phyloP scores from a whole-genome alignment of 2,888 invertebrate genomes.

The Sepioteuthis lessoniana region DNA sequence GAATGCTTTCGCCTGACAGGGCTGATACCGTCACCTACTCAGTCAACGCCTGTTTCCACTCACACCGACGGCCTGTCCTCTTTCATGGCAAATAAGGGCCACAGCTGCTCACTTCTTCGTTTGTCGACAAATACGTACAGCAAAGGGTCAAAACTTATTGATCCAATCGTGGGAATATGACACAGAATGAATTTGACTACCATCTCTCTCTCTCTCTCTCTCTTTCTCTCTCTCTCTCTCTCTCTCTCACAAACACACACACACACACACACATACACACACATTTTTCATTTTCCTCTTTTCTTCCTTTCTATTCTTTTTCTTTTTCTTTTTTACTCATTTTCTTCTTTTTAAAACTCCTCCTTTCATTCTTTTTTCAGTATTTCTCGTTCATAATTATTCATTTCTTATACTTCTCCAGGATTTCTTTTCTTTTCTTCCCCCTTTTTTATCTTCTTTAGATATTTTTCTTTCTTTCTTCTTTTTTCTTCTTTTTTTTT shows the following conservation, averaged over 20 bases:
- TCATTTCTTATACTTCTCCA: not conserved
- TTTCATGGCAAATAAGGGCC: not conserved
- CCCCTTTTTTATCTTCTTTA: not conserved
- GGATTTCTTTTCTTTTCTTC: not conserved
- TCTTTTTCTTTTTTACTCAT: not conserved
- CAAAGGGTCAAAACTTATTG: not conserved
- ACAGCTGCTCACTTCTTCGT: conserved; percentile 23
- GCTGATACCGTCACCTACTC: not conserved
- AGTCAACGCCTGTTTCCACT: conserved; percentile 20
- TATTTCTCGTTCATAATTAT: not conserved
- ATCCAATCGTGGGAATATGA: not conserved
- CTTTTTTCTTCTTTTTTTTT: not conserved
- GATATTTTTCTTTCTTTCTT: not conserved
- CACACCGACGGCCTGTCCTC: too few species aligned
- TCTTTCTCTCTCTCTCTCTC: too few species aligned
- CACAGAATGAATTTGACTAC: not conserved
- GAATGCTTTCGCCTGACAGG: not conserved
- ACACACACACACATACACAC: too few species aligned
- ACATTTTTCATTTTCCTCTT: not conserved
- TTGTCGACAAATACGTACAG: conserved; percentile 20
- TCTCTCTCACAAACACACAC: too few species aligned
- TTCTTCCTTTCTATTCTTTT: not conserved
- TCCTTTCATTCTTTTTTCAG: not conserved
- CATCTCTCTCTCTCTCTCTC: not conserved
- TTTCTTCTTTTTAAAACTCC: not conserved